Evolutionary conservation across 1,140 invertebrate genomes (phyloP), one percentile per base, ranked within the genome.

Genomic region (Polyergus mexicanus): DNA sequence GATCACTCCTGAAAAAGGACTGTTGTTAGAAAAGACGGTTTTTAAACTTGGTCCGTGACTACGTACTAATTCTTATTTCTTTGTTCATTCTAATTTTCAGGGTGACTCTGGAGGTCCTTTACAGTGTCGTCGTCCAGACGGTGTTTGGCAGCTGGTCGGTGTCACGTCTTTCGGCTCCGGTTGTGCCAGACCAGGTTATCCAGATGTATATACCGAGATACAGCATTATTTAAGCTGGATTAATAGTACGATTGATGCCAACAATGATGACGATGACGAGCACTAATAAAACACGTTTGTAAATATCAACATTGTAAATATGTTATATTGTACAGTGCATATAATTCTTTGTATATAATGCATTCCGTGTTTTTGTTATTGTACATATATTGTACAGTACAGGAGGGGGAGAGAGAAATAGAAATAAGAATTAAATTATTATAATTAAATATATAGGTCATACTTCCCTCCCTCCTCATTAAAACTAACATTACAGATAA

Each of bases 141-240:
- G 98, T 0, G 96, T 96, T 11, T 99, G 98, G 98, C 98, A 98
- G 92, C 95, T 99, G 19, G 97, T 97, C 0, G 98, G 98, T 0
- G 97, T 99, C 6, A 98, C 98, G 0, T 98, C 98, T 0, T 98
- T 98, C 92, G 98, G 98, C 0, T 98, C 98, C 0, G 98, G 98
- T 35, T 99, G 98, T 93, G 98, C 98, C 0, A 96, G 97, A 80
- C 96, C 97, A 54, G 98, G 98, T 11, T 98, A 97, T 85, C 97
- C 98, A 0, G 98, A 98, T 86, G 98, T 98, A 1, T 98, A 98
- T 91, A 98, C 98, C 1, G 96, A 97, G 89, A 96, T 98, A 38
- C 97, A 97, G 0, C 97, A 97, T 92, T 98, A 98, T 90, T 94
- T 98, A n/a, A 96, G 97, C 5, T 99, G 98, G 98, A 98, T 99